Conservation (phyloP, 2,888 invertebrate species). For the Agriopis marginaria region DNA sequence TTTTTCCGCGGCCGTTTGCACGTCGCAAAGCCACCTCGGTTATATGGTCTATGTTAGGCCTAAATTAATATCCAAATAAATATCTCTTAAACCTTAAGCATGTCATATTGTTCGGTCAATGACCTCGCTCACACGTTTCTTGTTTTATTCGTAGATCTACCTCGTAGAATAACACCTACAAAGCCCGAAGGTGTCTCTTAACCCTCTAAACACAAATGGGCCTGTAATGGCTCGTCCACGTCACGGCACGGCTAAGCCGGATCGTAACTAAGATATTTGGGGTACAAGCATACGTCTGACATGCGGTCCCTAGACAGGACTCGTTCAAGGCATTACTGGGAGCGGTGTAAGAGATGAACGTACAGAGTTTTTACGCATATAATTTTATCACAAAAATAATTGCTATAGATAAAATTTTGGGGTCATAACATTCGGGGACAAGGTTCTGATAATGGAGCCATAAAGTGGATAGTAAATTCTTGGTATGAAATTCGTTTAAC, state of each 20-base stretch:
- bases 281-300: slow-evolving; percentile 69
- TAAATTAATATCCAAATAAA: neutral
- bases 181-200: slow-evolving; percentile 23
- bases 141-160: slow-evolving; percentile 9
- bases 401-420: too few species aligned
- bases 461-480: too few species aligned
- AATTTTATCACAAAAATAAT: neutral
- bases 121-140: slow-evolving; percentile 1
- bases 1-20: too few species aligned
- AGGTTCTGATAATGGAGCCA: too few species aligned
- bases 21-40: too few species aligned
- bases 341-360: slow-evolving; percentile 47
- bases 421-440: too few species aligned
- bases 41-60: too few species aligned
- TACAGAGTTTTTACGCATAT: neutral
- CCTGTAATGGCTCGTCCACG: slow-evolving; percentile 29
- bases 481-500: too few species aligned
- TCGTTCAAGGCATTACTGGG: slow-evolving; percentile 67
- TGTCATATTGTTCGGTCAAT: too few species aligned
- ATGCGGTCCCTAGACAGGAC: slow-evolving; percentile 64
- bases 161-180: slow-evolving; percentile 23
- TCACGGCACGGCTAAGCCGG: slow-evolving; percentile 44
- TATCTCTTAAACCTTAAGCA: too few species aligned
- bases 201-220: slow-evolving; percentile 38
- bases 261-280: slow-evolving; percentile 70